These are phyloP conservation scores for Notoglanidium macrostoma DNA, from an alignment of 2,797 vertebrate species.

Conservation along the genomic window DNA sequence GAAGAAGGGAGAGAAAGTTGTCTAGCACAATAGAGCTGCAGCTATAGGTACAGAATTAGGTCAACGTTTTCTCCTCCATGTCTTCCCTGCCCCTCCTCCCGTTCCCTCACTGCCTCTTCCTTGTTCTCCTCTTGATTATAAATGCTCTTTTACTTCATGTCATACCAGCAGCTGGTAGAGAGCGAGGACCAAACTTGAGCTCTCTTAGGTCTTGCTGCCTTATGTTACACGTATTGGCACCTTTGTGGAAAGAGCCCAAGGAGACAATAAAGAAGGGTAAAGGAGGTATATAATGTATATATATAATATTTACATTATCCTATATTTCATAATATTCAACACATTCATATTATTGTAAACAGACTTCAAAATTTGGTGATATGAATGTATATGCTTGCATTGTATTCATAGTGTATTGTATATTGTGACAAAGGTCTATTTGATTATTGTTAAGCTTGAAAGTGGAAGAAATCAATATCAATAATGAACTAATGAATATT, in stretches of 20 bases:
- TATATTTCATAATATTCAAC: neutral
- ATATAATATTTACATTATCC: neutral
- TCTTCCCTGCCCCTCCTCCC: slow-evolving; percentile 58
- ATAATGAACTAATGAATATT: neutral
- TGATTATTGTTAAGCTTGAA: neutral
- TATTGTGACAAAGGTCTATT: neutral
- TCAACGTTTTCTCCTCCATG: slow-evolving; percentile 69
- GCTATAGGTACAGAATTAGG: slow-evolving; percentile 78
- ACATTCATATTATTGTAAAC: too few relatives aligned
- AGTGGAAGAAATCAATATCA: neutral
- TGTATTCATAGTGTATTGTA: neutral
- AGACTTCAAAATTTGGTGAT: neutral
- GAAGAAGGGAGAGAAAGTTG: slow-evolving; percentile 58
- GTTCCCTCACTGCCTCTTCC: slow-evolving; percentile 1
- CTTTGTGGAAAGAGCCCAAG: slow-evolving; percentile 23
- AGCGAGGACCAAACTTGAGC: slow-evolving; percentile 31
- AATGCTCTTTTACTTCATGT: slow-evolving; percentile 56
- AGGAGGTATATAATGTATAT: neutral
- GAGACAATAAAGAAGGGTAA: neutral
- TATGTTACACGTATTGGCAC: slow-evolving; percentile 4
- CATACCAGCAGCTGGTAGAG: slow-evolving; percentile 46
- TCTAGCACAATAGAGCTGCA: slow-evolving; percentile 67
- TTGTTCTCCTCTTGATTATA: slow-evolving; percentile 43
- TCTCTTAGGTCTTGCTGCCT: slow-evolving; percentile 36
- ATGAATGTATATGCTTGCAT: neutral